Evolutionary conservation across 2,113 vertebrate genomes (phyloP).

Genomic region (Cavia porcellus): DNA sequence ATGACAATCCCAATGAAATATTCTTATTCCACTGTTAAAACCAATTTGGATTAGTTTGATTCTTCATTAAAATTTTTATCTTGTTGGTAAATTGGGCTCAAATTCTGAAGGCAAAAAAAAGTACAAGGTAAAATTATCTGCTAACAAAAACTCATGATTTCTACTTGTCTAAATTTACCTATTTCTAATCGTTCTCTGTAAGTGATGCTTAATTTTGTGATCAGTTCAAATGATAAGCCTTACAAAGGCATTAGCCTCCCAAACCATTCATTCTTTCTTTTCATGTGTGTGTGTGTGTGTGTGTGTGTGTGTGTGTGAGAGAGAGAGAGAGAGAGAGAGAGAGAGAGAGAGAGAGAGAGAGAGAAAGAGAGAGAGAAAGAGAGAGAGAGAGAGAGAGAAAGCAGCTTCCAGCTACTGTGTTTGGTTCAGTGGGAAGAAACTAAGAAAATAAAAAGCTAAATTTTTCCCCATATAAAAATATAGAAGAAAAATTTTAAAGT

Average conservation of each 20-base stretch:
- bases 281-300: too few relatives aligned
- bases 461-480: background rate
- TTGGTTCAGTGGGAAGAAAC: background rate
- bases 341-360: background rate
- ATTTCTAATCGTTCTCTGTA: background rate
- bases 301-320: too few relatives aligned
- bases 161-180: background rate
- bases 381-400: background rate
- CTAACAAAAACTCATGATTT: background rate
- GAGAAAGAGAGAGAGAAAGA: too few relatives aligned
- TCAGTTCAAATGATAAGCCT: background rate
- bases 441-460: background rate
- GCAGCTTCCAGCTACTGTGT: background rate
- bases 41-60: background rate
- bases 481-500: background rate
- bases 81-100: background rate
- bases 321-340: too few relatives aligned
- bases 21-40: background rate
- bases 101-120: slow-evolving; percentile 40
- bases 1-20: background rate
- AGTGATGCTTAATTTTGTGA: slow-evolving; percentile 9
- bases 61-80: slow-evolving; percentile 30
- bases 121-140: background rate
- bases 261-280: too few relatives aligned
- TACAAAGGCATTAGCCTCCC: background rate